phyloP scores from a whole-genome alignment of 1,140 invertebrate species.

The Caenorhabditis latens region DNA sequence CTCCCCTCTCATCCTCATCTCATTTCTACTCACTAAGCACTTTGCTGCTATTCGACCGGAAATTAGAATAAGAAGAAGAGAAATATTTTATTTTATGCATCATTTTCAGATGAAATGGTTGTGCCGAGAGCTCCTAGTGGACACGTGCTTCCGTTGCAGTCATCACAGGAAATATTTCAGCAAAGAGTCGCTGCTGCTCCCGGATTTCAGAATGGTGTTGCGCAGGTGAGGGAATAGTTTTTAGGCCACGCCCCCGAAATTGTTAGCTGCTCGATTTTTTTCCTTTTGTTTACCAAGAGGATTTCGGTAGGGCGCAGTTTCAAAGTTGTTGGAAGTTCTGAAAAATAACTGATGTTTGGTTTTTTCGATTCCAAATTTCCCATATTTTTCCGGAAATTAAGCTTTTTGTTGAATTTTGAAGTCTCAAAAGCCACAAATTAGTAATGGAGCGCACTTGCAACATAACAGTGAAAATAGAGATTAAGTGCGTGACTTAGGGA shows the following conservation, averaged over 20 bases:
- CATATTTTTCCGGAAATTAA: no score
- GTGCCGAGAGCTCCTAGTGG: not conserved
- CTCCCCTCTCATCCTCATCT: not conserved
- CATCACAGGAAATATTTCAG: slow-evolving; percentile 39
- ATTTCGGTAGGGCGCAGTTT: no score
- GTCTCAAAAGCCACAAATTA: no score
- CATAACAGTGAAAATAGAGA: no score
- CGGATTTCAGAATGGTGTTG: slow-evolving; percentile 28
- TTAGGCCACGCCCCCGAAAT: not conserved
- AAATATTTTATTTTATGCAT: not conserved
- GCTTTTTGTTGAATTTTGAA: no score
- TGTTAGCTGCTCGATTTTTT: no score
- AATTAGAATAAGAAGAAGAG: slow-evolving; percentile 12
- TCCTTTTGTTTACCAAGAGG: no score
- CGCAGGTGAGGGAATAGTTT: not conserved
- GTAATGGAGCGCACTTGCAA: no score
- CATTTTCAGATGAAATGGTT: slow-evolving; percentile 45
- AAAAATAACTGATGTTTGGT: no score
- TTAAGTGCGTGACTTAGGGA: no score
- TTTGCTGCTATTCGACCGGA: slow-evolving; percentile 44
- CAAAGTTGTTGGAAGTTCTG: no score
- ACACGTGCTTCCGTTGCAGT: slow-evolving; percentile 65
- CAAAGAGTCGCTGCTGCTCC: slow-evolving; percentile 37
- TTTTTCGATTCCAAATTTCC: no score
- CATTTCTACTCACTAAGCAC: slow-evolving; percentile 30